Conservation (phyloP, 2,888 invertebrate genomes). For the Litoditis marina region DNA sequence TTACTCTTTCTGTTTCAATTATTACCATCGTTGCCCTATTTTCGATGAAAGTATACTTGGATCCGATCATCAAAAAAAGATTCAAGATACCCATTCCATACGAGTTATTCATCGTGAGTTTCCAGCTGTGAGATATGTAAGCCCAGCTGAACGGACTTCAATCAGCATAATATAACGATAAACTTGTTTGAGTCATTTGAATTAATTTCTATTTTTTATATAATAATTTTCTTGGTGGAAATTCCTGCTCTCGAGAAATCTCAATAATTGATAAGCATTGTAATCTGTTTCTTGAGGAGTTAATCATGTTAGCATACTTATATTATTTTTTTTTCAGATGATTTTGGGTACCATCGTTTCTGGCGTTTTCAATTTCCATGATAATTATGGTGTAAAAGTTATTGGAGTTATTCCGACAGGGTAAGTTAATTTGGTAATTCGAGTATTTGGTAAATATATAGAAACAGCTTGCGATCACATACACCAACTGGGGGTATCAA, state of each 20-base stretch:
- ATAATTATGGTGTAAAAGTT: constrained; percentile 59
- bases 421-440: constrained; percentile 25
- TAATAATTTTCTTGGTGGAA: no score
- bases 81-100: constrained; percentile 40
- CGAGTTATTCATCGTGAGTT: constrained; percentile 45
- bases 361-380: constrained; percentile 56
- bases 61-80: constrained; percentile 29
- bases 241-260: no score
- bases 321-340: constrained; percentile 61
- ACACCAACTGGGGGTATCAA: no score
- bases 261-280: no score
- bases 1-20: constrained; percentile 30
- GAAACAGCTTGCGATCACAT: no score
- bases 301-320: background rate
- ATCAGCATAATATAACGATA: no score
- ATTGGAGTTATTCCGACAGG: constrained; percentile 64
- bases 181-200: no score
- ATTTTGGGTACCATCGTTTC: constrained; percentile 63
- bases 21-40: constrained; percentile 23
- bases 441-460: background rate
- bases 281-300: no score
- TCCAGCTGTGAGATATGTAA: no score
- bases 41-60: constrained; percentile 23
- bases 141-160: no score
- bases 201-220: no score